These are phyloP conservation scores for Sebastolobus altivelis DNA, from an alignment of 2,797 vertebrate species.

Conservation along the genomic window DNA sequence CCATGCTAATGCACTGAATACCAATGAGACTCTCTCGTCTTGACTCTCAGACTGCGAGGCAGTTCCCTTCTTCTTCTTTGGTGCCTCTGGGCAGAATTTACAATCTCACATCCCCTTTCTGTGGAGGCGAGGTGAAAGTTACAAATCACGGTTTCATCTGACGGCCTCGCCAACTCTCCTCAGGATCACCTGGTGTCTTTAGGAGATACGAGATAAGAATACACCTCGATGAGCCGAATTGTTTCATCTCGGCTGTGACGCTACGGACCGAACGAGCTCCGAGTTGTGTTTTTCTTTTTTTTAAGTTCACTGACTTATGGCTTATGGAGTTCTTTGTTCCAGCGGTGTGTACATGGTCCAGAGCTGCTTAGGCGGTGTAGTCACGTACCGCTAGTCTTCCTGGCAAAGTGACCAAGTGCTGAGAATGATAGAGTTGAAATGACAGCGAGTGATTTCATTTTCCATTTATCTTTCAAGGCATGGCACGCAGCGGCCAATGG, in stretches of 20 bases:
- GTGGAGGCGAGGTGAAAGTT: slow-evolving; percentile 63
- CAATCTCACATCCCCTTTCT: slow-evolving; percentile 41
- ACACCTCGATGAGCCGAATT: slow-evolving; percentile 44
- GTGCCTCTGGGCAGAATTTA: slow-evolving; percentile 63
- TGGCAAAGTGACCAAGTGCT: slow-evolving; percentile 67
- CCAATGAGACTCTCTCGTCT: slow-evolving; percentile 62
- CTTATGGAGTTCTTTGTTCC: slow-evolving; percentile 32
- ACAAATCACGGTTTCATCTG: slow-evolving; percentile 72
- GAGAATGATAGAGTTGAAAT: slow-evolving; percentile 74
- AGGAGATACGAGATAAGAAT: slow-evolving; percentile 60
- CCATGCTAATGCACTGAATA: slow-evolving; percentile 66
- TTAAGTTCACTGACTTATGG: slow-evolving; percentile 50
- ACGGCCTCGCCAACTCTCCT: slow-evolving; percentile 42
- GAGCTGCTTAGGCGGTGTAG: slow-evolving; percentile 41
- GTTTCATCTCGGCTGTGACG: slow-evolving; percentile 49
- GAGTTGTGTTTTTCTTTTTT: slow-evolving; percentile 6
- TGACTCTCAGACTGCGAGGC: slow-evolving; percentile 30
- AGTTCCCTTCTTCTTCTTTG: slow-evolving; percentile 34
- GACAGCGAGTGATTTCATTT: slow-evolving; percentile 63
- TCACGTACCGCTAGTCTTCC: slow-evolving; percentile 48
- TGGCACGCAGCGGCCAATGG: slow-evolving; percentile 50
- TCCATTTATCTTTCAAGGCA: slow-evolving; percentile 70
- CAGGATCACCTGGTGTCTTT: slow-evolving; percentile 59
- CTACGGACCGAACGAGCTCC: slow-evolving; percentile 35
- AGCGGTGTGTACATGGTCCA: not conserved